Percentiles rank a stretch among this genome's conserved stretches.
phyloP scores from a whole-genome alignment of 30 jellyfish, hydroid and myxozoan species.

The Turritopsis rubra region DNA sequence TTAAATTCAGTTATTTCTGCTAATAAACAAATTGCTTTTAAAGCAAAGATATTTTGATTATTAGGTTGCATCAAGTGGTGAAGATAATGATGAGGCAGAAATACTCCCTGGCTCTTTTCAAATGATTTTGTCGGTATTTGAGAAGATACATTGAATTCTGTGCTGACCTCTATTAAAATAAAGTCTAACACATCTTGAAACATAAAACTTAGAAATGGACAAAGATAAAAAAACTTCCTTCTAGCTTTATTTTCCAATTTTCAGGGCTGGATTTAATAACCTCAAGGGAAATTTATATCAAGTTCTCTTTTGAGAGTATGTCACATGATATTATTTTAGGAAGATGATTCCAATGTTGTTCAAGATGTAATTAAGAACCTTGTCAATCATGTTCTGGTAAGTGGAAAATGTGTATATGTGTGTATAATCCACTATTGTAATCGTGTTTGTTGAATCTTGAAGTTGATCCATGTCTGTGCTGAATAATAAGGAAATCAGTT shows the following conservation, averaged over 20 bases:
- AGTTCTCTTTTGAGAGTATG: neutral
- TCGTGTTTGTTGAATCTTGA: neutral
- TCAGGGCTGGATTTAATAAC: neutral
- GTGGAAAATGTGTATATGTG: neutral
- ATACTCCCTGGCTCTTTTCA: neutral
- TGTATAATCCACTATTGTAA: neutral
- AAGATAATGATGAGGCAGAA: neutral
- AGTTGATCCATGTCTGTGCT: neutral
- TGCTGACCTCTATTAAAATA: neutral
- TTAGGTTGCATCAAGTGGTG: neutral
- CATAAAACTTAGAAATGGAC: neutral
- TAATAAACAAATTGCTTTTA: neutral
- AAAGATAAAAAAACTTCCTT: neutral
- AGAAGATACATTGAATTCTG: neutral
- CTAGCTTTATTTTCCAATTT: neutral
- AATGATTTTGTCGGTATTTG: neutral
- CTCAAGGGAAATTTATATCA: neutral
- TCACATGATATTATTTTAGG: neutral
- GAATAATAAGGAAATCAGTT: neutral
- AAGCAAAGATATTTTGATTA: neutral
- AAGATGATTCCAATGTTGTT: neutral
- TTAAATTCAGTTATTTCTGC: neutral
- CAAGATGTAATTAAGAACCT: neutral
- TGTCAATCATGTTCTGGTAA: neutral
- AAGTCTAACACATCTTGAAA: neutral